Conservation (phyloP, 1,140 invertebrate species). For the Bombus cullumanus region DNA sequence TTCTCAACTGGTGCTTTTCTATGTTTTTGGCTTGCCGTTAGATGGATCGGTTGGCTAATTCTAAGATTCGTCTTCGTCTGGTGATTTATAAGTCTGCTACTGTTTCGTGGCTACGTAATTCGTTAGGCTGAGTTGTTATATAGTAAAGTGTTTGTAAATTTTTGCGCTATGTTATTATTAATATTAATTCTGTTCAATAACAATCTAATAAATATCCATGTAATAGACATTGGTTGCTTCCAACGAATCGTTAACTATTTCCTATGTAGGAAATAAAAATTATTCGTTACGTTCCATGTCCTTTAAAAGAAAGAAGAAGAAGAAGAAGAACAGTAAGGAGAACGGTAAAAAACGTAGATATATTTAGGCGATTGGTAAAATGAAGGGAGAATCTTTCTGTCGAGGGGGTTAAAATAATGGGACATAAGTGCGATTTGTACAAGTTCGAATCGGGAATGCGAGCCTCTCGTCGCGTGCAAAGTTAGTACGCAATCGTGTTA, state of each 20-base stretch:
- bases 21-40: not conserved
- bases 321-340: not conserved
- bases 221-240: too few relatives aligned
- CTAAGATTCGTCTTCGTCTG: not conserved
- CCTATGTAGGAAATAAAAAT: not conserved
- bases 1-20: conserved; percentile 25
- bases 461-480: conserved; percentile 71
- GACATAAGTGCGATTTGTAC: conserved; percentile 52
- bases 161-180: too few relatives aligned
- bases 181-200: too few relatives aligned
- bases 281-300: not conserved
- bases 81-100: not conserved
- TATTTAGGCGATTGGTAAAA: not conserved
- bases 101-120: too few relatives aligned
- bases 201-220: too few relatives aligned
- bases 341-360: not conserved
- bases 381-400: not conserved
- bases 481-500: conserved; percentile 80
- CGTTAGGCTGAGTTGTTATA: too few relatives aligned
- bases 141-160: too few relatives aligned
- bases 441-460: conserved; percentile 32
- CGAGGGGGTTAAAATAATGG: conserved; percentile 10
- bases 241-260: not conserved
- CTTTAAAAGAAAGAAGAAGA: not conserved
- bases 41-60: conserved; percentile 1